These are phyloP conservation scores for Noctua janthe DNA, from an alignment of 2,888 invertebrate genomes.

Conservation along the genomic window DNA sequence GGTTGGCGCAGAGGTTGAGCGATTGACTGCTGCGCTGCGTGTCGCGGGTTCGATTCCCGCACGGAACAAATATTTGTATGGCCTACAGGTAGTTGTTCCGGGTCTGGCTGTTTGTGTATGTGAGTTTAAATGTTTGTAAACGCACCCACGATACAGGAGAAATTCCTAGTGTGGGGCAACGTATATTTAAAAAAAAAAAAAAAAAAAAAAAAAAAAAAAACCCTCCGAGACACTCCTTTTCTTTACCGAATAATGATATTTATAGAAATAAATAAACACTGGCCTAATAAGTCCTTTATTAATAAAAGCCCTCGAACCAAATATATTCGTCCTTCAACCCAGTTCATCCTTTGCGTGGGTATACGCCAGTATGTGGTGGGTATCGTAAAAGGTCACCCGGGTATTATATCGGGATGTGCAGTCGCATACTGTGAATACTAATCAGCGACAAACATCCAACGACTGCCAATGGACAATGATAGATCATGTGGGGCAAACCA, in stretches of 20 bases:
- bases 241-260: background rate
- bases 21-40: no score
- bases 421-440: slow-evolving; percentile 40
- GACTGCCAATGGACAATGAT: background rate
- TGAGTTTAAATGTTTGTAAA: no score
- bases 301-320: background rate
- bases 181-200: no score
- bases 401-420: slow-evolving; percentile 32
- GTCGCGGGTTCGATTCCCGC: no score
- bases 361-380: background rate
- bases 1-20: no score
- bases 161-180: no score
- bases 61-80: no score
- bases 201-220: no score
- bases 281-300: background rate
- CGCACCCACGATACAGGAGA: no score
- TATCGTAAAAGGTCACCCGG: slow-evolving; percentile 27
- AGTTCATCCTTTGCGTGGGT: background rate
- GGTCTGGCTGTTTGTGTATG: no score
- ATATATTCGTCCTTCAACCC: background rate
- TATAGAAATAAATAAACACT: background rate
- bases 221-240: background rate
- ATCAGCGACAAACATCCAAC: slow-evolving; percentile 20
- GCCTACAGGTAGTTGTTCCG: no score
- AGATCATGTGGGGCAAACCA: background rate